Conservation (phyloP, 1,140 invertebrate species). For the Sycobia sp. region DNA sequence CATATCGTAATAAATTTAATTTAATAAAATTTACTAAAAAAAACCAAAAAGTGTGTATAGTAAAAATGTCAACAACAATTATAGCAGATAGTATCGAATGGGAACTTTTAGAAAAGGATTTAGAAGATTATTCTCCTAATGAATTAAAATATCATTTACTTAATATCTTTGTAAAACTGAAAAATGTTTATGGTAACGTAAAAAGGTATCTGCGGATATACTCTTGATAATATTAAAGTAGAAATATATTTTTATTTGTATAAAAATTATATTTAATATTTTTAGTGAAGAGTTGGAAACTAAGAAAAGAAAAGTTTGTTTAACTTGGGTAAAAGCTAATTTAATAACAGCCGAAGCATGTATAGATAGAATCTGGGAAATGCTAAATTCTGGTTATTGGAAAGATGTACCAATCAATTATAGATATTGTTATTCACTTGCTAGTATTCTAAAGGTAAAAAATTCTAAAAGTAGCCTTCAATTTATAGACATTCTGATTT, state of each 20-base stretch:
- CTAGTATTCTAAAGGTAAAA: conserved; percentile 67
- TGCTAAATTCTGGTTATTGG: conserved; percentile 85
- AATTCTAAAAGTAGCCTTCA: not conserved
- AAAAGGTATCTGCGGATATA: too few relatives aligned
- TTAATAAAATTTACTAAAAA: conserved; percentile 7
- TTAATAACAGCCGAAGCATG: conserved; percentile 63
- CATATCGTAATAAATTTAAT: too few relatives aligned
- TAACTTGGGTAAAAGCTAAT: conserved; percentile 48
- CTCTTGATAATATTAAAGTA: too few relatives aligned
- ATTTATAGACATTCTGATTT: conserved; percentile 18
- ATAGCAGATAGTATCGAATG: conserved; percentile 41
- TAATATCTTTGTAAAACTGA: conserved; percentile 35
- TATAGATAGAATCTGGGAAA: conserved; percentile 78
- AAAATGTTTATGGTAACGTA: conserved; percentile 27
- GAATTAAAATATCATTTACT: conserved; percentile 49
- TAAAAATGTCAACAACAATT: conserved; percentile 10
- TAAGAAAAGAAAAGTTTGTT: conserved; percentile 32
- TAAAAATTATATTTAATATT: conserved; percentile 6
- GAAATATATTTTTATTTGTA: conserved; percentile 12
- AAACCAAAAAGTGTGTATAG: too few relatives aligned
- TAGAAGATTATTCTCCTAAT: conserved; percentile 38
- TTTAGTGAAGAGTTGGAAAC: conserved; percentile 3
- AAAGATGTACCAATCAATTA: conserved; percentile 70
- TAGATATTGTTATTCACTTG: conserved; percentile 69
- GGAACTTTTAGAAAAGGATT: conserved; percentile 43